Evolutionary conservation across 2,888 invertebrate species (phyloP), one percentile per base, ranked within the genome.

Genomic region (Anthophora plumipes): DNA sequence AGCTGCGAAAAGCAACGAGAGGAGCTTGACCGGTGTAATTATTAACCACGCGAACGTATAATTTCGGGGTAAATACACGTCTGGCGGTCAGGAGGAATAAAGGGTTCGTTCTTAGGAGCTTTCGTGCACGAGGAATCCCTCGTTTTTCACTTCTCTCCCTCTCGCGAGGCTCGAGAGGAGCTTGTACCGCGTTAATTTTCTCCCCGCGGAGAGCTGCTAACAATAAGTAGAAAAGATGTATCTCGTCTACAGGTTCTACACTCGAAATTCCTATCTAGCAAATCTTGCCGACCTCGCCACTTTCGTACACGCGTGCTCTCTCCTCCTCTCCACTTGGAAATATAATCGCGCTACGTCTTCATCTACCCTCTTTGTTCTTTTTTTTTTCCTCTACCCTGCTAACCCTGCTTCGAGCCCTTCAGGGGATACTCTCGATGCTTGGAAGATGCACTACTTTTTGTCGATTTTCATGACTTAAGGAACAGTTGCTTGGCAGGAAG

Each of bases 201-300:
- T 67, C 55, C 66, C 48, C 64, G 17, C 7, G 31, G 64, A 20
- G 67, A 60, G 54, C 64, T 48, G 52, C 60, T 67, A 74, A 74
- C 74, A 74, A 74, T 74, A 67, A 74, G 67, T 52, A 67, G 60
- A 43, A 74, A 67, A 67, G 43, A 54, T 54, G 67, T 60, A 74
- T 67, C 74, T 60, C 41, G 43, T 31, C 43, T n/a, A 43, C n/a
- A n/a, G n/a, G 22, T n/a, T 17, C 22, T 31, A 31, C 41, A 50
- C 50, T 66, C 57, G 41, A 57, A 66, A 73, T 39, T 66, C 55
- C 25, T 57, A 39, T 66, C 66, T 57, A 66, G 2, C 57, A 57
- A 66, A 73, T 66, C 73, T 73, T 52, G 41, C 46, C 66, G 57
- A 64, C 39, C 59, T n/a, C 11, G 48, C 48, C 52, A 50, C 64